Evolutionary conservation across 2,797 vertebrate genomes (phyloP).

Genomic region (Eulemur mongoz): DNA sequence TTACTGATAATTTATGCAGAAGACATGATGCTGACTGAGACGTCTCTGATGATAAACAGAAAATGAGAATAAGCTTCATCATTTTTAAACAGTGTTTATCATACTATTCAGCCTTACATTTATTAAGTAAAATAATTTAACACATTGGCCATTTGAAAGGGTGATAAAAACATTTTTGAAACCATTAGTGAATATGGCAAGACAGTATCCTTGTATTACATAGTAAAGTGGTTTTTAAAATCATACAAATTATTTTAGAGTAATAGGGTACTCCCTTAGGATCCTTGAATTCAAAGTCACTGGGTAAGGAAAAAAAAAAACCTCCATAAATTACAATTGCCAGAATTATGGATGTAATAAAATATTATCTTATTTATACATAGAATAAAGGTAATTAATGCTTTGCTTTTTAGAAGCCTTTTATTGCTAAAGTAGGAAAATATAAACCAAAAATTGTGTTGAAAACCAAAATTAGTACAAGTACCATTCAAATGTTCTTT

Average conservation of each 20-base stretch:
- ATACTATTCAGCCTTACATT: neutral
- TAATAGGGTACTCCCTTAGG: neutral
- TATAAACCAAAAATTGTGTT: neutral
- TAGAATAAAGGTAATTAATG: neutral
- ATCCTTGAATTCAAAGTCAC: neutral
- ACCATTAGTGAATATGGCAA: neutral
- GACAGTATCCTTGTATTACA: neutral
- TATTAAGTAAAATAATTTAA: neutral
- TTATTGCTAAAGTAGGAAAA: neutral
- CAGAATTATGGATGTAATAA: neutral
- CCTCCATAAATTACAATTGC: neutral
- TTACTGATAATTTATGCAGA: neutral
- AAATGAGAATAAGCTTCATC: neutral
- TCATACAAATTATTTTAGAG: neutral
- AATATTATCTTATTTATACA: neutral
- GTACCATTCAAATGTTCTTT: neutral
- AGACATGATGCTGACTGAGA: neutral
- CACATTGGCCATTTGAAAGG: neutral
- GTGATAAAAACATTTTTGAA: neutral
- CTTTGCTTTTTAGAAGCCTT: neutral
- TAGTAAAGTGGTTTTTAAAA: neutral
- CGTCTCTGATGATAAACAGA: neutral
- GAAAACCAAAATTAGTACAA: neutral
- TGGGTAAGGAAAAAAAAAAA: neutral
- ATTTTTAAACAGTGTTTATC: neutral